phyloP scores from a whole-genome alignment of 2,113 vertebrate species.

The Gymnarchus niloticus region DNA sequence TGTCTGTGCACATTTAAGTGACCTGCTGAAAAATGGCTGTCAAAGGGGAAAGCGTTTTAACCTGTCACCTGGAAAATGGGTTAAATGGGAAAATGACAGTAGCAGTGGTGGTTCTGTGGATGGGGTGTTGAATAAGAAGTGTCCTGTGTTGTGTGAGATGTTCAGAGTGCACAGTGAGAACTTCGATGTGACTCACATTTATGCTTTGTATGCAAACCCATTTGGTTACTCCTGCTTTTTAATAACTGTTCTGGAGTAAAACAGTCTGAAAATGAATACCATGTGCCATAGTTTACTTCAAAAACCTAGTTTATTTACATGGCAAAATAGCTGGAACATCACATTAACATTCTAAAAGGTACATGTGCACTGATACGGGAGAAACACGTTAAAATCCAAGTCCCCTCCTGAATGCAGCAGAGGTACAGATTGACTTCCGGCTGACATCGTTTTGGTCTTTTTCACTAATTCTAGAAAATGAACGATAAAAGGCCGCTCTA shows the following conservation, averaged over 20 bases:
- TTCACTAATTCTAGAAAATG: no score
- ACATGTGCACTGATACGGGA: not conserved
- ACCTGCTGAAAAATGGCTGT: no score
- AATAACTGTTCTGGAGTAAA: no score
- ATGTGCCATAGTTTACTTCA: conserved; percentile 2
- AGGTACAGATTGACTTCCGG: not conserved
- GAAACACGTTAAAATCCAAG: not conserved
- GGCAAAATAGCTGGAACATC: not conserved
- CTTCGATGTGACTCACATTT: not conserved
- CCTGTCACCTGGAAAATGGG: no score
- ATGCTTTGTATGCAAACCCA: not conserved
- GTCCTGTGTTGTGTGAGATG: not conserved
- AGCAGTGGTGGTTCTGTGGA: not conserved
- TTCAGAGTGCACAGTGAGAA: not conserved
- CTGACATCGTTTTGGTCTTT: no score
- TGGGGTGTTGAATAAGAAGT: not conserved
- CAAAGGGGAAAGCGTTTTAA: no score
- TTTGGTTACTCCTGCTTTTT: conserved; percentile 1
- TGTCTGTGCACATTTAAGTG: not conserved
- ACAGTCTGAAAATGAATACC: no score
- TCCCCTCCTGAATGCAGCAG: not conserved
- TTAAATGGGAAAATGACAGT: no score
- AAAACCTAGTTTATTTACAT: conserved; percentile 17
- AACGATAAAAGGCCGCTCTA: not conserved
- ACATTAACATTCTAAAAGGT: not conserved